These are phyloP conservation scores for Lasiurus borealis DNA, from an alignment of 2,113 vertebrate genomes.

Conservation along the genomic window DNA sequence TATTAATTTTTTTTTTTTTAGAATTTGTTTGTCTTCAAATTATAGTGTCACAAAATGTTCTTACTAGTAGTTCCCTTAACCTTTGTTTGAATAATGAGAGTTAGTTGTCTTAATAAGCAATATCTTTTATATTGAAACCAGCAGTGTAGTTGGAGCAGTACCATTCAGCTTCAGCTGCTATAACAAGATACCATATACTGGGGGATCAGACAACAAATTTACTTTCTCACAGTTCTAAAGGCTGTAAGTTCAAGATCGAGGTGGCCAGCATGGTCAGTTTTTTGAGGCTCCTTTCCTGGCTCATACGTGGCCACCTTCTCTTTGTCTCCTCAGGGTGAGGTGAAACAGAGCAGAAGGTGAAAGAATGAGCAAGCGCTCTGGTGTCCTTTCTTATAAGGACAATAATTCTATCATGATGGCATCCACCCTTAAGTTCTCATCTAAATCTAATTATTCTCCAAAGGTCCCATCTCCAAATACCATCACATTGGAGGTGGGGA, in stretches of 20 bases:
- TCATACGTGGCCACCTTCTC: background rate
- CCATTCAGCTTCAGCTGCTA: background rate
- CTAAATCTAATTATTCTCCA: background rate
- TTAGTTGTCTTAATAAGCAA: background rate
- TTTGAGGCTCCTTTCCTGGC: background rate
- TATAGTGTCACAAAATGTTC: background rate
- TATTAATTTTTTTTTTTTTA: background rate
- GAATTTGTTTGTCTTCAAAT: background rate
- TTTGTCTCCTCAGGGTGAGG: too few species aligned
- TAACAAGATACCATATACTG: background rate
- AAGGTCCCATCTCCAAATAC: background rate
- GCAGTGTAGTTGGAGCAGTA: background rate
- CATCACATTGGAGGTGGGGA: background rate
- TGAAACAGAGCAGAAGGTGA: background rate
- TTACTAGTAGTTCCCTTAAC: background rate
- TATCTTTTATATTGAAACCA: background rate
- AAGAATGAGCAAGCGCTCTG: background rate
- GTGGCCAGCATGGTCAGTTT: background rate
- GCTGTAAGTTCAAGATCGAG: background rate
- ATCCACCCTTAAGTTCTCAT: background rate
- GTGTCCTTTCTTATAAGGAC: background rate
- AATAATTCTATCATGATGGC: background rate
- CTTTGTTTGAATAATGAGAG: background rate
- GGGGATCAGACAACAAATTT: background rate
- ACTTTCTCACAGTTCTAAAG: background rate